Conservation (phyloP, 2,888 invertebrate genomes). For the Carterocephalus palaemon region DNA sequence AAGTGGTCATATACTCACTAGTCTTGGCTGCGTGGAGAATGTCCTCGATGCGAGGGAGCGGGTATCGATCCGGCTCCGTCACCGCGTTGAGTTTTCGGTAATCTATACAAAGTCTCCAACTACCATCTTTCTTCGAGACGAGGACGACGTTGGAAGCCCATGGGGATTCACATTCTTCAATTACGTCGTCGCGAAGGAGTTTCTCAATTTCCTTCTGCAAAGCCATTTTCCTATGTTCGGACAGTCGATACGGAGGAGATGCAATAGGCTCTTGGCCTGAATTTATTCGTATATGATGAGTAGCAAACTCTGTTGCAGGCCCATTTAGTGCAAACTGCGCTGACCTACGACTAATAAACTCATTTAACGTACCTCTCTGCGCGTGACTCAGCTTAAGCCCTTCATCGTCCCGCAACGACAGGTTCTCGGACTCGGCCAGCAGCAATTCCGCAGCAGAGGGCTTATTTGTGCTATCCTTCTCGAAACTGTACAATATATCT, state of each 20-base stretch:
- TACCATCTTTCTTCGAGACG: constrained; percentile 36
- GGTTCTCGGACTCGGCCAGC: constrained; percentile 1
- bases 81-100: constrained; percentile 40
- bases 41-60: constrained; percentile 36
- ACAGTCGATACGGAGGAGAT: constrained; percentile 42
- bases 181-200: constrained; percentile 35
- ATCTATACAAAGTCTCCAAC: constrained; percentile 36
- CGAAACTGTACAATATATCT: background rate
- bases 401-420: constrained; percentile 20
- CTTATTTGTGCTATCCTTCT: constrained; percentile 8
- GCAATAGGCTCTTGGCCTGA: constrained; percentile 40
- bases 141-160: constrained; percentile 40
- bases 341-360: constrained; percentile 3
- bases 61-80: constrained; percentile 39
- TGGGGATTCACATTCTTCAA: constrained; percentile 34
- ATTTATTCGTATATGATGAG: constrained; percentile 37
- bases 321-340: constrained; percentile 18
- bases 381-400: constrained; percentile 10
- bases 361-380: constrained; percentile 13
- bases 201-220: constrained; percentile 36
- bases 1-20: constrained; percentile 30
- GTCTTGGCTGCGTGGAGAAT: constrained; percentile 33
- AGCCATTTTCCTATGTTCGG: constrained; percentile 33
- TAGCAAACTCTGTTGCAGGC: constrained; percentile 28
- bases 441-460: background rate